Percentiles rank a stretch among this genome's conserved stretches.
Evolutionary conservation across 2,113 vertebrate genomes (phyloP).

Genomic region (Actenoides lindsayi): DNA sequence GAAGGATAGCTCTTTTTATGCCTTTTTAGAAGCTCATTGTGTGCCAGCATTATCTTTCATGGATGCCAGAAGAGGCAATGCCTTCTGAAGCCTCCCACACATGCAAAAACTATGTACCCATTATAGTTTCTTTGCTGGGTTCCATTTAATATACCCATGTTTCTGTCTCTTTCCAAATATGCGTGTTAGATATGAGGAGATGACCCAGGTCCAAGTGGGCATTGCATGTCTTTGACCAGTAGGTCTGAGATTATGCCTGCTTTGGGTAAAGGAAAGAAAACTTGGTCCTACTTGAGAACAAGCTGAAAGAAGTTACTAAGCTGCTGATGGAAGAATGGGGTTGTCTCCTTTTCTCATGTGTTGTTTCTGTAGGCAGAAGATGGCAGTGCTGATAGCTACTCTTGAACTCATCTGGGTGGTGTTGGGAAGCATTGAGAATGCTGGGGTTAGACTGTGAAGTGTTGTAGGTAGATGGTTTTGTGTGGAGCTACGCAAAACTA

Average conservation of each 20-base stretch:
- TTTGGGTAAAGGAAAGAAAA: neutral
- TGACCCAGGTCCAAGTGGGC: neutral
- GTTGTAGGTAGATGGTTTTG: neutral
- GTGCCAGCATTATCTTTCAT: slow-evolving; percentile 36
- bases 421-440: neutral
- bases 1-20: slow-evolving; percentile 40
- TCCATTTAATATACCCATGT: neutral
- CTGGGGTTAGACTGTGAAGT: neutral
- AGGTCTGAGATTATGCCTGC: neutral
- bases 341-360: neutral
- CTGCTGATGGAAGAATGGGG: neutral
- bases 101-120: neutral
- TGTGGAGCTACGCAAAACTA: neutral
- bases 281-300: neutral
- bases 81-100: slow-evolving; percentile 19
- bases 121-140: neutral
- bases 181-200: rapidly evolving
- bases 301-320: neutral
- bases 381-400: neutral
- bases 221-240: neutral
- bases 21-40: slow-evolving; percentile 41
- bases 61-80: slow-evolving; percentile 27
- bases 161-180: neutral
- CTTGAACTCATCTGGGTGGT: neutral
- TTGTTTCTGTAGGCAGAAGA: neutral